These are phyloP conservation scores for Miniopterus natalensis DNA, from an alignment of 2,113 vertebrate genomes.

Conservation along the genomic window DNA sequence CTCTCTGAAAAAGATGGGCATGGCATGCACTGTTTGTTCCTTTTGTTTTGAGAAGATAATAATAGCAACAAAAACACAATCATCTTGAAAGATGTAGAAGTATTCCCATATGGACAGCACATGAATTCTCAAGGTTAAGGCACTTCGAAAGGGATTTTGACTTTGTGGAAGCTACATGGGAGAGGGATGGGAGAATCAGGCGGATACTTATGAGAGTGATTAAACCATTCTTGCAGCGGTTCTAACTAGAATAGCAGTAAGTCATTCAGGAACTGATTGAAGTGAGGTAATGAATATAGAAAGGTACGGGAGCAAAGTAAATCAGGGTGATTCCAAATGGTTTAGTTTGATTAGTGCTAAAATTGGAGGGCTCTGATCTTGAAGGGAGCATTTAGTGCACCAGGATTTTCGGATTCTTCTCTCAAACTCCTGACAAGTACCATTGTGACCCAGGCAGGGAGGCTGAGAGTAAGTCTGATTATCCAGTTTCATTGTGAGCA, in stretches of 20 bases:
- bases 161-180: slow-evolving; percentile 33
- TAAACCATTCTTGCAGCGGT: not conserved
- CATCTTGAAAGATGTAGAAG: slow-evolving; percentile 38
- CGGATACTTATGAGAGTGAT: slow-evolving; percentile 41
- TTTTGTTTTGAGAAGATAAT: slow-evolving; percentile 69
- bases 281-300: slow-evolving; percentile 70
- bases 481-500: slow-evolving; percentile 1
- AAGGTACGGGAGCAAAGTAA: slow-evolving; percentile 61
- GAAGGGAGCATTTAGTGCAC: slow-evolving; percentile 66
- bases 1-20: slow-evolving; percentile 43
- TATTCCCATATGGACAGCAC: slow-evolving; percentile 33
- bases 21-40: not conserved
- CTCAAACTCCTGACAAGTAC: not conserved
- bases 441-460: not conserved
- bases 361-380: slow-evolving; percentile 67
- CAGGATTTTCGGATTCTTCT: slow-evolving; percentile 71
- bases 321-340: slow-evolving; percentile 68
- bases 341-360: slow-evolving; percentile 73
- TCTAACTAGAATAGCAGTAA: slow-evolving; percentile 39
- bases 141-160: slow-evolving; percentile 57
- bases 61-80: slow-evolving; percentile 68
- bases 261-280: slow-evolving; percentile 58
- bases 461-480: slow-evolving; percentile 32
- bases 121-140: slow-evolving; percentile 53
- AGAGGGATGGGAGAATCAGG: slow-evolving; percentile 13